phyloP scores from a whole-genome alignment of 1,140 invertebrate species.

The Phthorimaea operculella region DNA sequence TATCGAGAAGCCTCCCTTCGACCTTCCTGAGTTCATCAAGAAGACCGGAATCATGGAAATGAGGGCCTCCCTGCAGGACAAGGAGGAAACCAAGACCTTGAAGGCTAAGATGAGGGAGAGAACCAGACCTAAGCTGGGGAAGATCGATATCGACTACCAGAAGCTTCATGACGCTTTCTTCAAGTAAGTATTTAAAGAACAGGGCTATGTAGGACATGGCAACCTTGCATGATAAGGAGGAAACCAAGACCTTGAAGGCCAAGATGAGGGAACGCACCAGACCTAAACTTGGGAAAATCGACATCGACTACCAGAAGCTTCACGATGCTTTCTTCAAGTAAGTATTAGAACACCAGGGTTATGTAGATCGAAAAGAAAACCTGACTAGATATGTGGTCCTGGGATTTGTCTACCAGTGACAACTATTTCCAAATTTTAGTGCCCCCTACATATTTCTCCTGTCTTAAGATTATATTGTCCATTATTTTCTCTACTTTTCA shows the following conservation, averaged over 20 bases:
- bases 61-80: conserved; percentile 97
- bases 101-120: conserved; percentile 99
- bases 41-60: conserved; percentile 99
- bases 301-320: conserved; percentile 99
- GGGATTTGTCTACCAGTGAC: no score
- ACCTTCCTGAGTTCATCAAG: conserved; percentile 98
- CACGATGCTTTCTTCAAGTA: conserved; percentile 99
- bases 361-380: no score
- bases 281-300: conserved; percentile 99
- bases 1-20: conserved; percentile 99
- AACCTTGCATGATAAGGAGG: conserved; percentile 98
- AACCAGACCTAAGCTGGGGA: conserved; percentile 96
- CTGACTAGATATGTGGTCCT: no score
- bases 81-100: conserved; percentile 96
- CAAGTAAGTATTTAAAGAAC: conserved; percentile 88
- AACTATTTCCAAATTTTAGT: no score
- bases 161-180: conserved; percentile 99
- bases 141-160: conserved; percentile 99
- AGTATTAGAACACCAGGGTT: no score
- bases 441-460: no score
- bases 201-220: conserved; percentile 99
- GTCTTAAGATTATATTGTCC: no score
- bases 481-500: no score
- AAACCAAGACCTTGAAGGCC: conserved; percentile 95
- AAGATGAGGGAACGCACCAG: conserved; percentile 98